Base-by-base conservation (phyloP, 30 jellyfish, hydroid and myxozoan genomes). In the Catostylus mosaicus region DNA sequence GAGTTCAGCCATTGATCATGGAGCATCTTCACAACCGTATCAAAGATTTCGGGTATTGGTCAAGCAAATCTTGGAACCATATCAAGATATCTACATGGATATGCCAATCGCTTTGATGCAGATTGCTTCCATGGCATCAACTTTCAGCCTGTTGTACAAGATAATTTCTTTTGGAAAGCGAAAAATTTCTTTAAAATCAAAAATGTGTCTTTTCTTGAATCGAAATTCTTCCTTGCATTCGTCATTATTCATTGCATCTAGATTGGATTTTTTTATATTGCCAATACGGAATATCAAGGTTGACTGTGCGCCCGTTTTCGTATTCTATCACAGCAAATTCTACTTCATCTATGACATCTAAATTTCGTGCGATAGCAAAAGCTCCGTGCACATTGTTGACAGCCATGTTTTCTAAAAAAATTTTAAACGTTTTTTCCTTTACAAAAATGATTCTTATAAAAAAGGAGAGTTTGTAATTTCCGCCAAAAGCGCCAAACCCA, bases 71-170 rank as follows among this genome's bases (percentile, higher is more conserved):
- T 46, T 46, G 60, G 60, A 19, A 46, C 19, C 60, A 46, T 46
- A 19, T 46, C 60, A 11, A 46, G 11, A n/a, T n/a, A n/a, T n/a
- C 10, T 56, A 56, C 69, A 56, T 56, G 69, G 69, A 56, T 56
- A 61, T n/a, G 74, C 43, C 18, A 61, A 61, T 6, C 74, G 43
- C 40, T 61, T 61, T 40, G 34, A 61, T 61, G 74, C 74, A 61
- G 40, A 61, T 61, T n/a, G 74, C 74, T 26, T 61, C 74, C 6
- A 34, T 61, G 34, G 74, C 34, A 34, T 61, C 74, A 61, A 29
- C 74, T 61, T 34, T 56, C 32, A 56, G 9, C n/a, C 26, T 6
- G 11, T 56, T 56, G 69, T 56, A 56, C 32, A 26, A 16, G 29
- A 56, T 8, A 16, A 56, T n/a, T 56, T 56, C n/a, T 56, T 10